phyloP scores from a whole-genome alignment of 2,797 vertebrate species.

The Clarias laeviceps region DNA sequence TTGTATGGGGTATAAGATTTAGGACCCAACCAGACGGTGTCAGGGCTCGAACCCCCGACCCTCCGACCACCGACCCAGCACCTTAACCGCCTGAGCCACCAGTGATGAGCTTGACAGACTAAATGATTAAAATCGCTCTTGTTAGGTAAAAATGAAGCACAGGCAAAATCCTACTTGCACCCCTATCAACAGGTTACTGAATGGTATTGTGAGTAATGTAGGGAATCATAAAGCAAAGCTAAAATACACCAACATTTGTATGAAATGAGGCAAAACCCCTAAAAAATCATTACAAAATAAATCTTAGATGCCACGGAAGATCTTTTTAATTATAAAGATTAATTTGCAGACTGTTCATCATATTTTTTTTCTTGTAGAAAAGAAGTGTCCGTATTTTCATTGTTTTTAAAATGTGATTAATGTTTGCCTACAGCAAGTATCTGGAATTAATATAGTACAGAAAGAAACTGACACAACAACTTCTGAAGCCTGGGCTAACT shows the following conservation, averaged over 20 bases:
- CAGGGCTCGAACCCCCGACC: too few relatives aligned
- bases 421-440: constrained; percentile 1
- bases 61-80: too few relatives aligned
- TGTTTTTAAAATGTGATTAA: constrained; percentile 7
- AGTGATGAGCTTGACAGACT: not conserved
- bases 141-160: not conserved
- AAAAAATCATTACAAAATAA: not conserved
- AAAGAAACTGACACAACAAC: constrained; percentile 21
- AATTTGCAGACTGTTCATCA: not conserved
- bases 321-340: not conserved
- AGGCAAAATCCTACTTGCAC: not conserved
- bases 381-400: not conserved
- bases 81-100: too few relatives aligned
- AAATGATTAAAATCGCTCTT: not conserved
- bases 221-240: not conserved
- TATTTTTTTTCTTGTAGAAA: not conserved
- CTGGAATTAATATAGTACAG: constrained; percentile 14
- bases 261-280: not conserved
- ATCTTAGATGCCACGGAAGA: not conserved
- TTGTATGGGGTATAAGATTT: too few relatives aligned
- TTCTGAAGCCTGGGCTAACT: constrained; percentile 34
- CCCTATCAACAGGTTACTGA: not conserved
- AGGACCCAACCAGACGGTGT: too few relatives aligned
- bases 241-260: not conserved
- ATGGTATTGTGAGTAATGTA: not conserved